Evolutionary conservation across 2,888 invertebrate species (phyloP), one percentile per base, ranked within the genome.

Genomic region (Vandiemenella viatica): DNA sequence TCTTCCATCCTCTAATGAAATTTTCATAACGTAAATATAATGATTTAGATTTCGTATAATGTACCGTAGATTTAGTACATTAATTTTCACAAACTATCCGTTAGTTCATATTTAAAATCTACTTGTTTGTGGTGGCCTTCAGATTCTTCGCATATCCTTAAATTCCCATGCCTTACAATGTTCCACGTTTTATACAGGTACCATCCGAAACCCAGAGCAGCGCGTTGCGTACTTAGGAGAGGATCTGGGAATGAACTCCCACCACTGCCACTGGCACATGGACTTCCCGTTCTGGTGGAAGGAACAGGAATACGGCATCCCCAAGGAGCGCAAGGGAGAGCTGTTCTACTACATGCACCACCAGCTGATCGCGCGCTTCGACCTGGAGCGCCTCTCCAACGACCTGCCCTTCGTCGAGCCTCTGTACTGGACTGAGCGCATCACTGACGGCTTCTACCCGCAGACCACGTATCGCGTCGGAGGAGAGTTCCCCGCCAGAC

Each of bases 361-460:
- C 7, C 56, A 58, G 53, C 32, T 55, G 16, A 26, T 53, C 46
- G 54, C 49, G 10, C 43, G 61, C 19, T 86, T 83, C 65, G 80
- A 84, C 61, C 70, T 83, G 67, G 83, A 85, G 63, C 79, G 85
- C 63, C 66, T 84, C 48, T 77, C 81, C 7, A 77, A 80, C 60
- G 78, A 76, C 52, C 69, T 80, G 45, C 76, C 77, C 15, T 77
- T 80, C 53, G 77, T 83, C 54, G 69, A 73, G 22, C 68, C 71
- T 8, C 69, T 80, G 50, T 69, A 75, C 21, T 71, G 70, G 59
- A 67, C 71, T 51, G 62, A 64, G 17, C 23, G 40, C 40, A 52
- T 52, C 20, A 37, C 20, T 15, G 50, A 54, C 32, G 52, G 52
- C 53, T 77, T 74, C 62, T 74, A 73, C 66, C 77, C 78, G 1